phyloP scores from a whole-genome alignment of 92 coral and sea anemone species.

The Parazoanthus atlanticus region DNA sequence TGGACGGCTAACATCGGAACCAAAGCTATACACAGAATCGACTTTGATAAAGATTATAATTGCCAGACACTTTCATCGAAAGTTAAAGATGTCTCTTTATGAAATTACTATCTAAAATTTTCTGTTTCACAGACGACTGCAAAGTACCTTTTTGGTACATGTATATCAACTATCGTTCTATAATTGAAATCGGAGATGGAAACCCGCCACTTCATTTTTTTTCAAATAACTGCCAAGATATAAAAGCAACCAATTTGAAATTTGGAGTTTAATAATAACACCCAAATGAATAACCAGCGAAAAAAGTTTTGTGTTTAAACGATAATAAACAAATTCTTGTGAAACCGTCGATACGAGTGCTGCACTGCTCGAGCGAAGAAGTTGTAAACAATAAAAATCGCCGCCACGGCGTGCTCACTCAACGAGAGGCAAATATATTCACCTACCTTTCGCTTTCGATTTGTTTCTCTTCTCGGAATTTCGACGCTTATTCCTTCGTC shows the following conservation, averaged over 20 bases:
- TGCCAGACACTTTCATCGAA: not conserved
- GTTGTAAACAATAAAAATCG: slow-evolving; percentile 1
- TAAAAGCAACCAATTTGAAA: not conserved
- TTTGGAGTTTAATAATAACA: not conserved
- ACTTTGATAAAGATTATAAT: not conserved
- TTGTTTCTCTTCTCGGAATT: slow-evolving; percentile 70
- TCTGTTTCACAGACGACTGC: not conserved
- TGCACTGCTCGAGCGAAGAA: not conserved
- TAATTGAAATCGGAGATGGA: not conserved
- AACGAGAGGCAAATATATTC: not conserved
- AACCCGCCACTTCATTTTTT: not conserved
- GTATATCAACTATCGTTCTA: no score
- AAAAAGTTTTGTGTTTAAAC: not conserved
- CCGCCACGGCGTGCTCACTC: not conserved
- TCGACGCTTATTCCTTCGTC: slow-evolving; percentile 88
- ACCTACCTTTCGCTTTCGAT: slow-evolving; percentile 83
- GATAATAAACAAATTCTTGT: not conserved
- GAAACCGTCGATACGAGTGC: slow-evolving; percentile 1
- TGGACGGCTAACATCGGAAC: not conserved
- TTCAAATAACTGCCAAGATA: not conserved
- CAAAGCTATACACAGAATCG: not conserved
- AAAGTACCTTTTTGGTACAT: not conserved
- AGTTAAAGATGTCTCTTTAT: not conserved
- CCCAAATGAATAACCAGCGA: not conserved
- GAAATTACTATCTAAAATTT: not conserved